These are phyloP conservation scores for Urechis unicinctus DNA, from an alignment of 2,888 invertebrate genomes.

Conservation along the genomic window DNA sequence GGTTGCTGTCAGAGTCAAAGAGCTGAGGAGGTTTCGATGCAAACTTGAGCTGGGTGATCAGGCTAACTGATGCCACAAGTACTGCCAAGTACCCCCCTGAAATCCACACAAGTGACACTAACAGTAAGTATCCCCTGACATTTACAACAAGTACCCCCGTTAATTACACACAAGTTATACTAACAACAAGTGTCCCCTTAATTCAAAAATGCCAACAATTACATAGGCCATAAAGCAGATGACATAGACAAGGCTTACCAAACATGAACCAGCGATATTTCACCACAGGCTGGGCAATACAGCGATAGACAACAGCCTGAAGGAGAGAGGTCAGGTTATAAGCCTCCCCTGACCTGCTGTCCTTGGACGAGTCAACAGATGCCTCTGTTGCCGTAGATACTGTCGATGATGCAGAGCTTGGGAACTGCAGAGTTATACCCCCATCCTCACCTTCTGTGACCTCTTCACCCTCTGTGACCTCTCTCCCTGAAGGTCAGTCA, in stretches of 20 bases:
- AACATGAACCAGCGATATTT: conserved; percentile 28
- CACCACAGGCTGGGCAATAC: conserved; percentile 28
- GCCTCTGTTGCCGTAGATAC: too few relatives aligned
- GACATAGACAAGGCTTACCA: conserved; percentile 21
- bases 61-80: conserved; percentile 27
- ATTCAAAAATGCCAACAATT: neutral
- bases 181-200: neutral
- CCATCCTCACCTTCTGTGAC: too few relatives aligned
- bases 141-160: too few relatives aligned
- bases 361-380: too few relatives aligned
- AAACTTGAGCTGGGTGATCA: conserved; percentile 31
- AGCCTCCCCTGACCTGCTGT: conserved; percentile 23
- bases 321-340: conserved; percentile 25
- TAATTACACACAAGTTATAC: neutral
- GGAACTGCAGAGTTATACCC: too few relatives aligned
- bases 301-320: conserved; percentile 28
- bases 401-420: too few relatives aligned
- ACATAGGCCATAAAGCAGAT: neutral
- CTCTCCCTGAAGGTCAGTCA: too few relatives aligned
- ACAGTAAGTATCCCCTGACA: too few relatives aligned
- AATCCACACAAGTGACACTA: conserved; percentile 7
- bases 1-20: conserved; percentile 35
- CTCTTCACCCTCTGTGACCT: too few relatives aligned
- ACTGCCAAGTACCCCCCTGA: conserved; percentile 28
- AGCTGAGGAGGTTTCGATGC: conserved; percentile 41